Evolutionary conservation across 2,113 vertebrate species (phyloP).

Genomic region (Chionodraco myersi): DNA sequence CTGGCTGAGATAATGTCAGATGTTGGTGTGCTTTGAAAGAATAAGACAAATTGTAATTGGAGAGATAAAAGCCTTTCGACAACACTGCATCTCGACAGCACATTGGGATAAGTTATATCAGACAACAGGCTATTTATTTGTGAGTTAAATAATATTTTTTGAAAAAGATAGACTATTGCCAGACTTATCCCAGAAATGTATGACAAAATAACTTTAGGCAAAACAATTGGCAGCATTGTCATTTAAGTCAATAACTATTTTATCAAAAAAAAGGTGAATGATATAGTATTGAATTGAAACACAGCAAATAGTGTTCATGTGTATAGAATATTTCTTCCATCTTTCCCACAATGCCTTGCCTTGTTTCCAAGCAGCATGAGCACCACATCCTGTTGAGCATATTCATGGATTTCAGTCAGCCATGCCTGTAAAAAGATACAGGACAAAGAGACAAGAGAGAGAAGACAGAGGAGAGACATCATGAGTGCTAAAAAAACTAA

Average conservation of each 20-base stretch:
- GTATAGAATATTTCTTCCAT: not conserved
- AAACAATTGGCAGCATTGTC: too few species aligned
- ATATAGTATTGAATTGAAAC: not conserved
- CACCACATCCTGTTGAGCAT: constrained; percentile 90
- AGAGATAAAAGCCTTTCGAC: too few species aligned
- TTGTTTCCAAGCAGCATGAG: constrained; percentile 97
- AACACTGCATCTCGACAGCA: not conserved
- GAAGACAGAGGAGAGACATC: not conserved
- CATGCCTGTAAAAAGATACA: constrained; percentile 85
- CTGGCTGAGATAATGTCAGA: constrained; percentile 15
- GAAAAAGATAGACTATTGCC: not conserved
- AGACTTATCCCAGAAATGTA: not conserved
- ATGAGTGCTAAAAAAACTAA: not conserved
- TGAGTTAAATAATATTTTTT: not conserved
- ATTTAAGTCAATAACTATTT: too few species aligned
- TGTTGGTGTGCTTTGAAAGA: constrained; percentile 12
- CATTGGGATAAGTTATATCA: not conserved
- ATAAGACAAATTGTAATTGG: not conserved
- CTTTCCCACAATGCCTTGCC: constrained; percentile 79
- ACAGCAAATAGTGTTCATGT: not conserved
- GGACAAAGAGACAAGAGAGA: constrained; percentile 24
- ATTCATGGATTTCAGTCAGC: constrained; percentile 94
- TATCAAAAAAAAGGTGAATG: not conserved
- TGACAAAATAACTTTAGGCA: not conserved
- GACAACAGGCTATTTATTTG: not conserved